Percentiles rank a stretch among this genome's conserved stretches.
Evolutionary conservation across 2,797 vertebrate genomes (phyloP).

Genomic region (Xiphorhynchus erythropygius): DNA sequence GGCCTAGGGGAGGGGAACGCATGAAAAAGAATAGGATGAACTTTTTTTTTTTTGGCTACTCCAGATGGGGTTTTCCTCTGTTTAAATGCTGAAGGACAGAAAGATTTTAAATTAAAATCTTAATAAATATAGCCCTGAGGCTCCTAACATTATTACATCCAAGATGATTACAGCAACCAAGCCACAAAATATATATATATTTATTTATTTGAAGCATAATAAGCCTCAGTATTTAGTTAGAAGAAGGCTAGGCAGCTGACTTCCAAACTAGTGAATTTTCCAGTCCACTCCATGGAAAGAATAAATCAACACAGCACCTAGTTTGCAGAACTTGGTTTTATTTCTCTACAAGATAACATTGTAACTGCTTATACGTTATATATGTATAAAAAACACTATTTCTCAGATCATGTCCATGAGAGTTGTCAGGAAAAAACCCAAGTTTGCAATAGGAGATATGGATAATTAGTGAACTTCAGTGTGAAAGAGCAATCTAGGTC

Average conservation of each 20-base stretch:
- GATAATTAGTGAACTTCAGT: neutral
- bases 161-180: constrained; percentile 78
- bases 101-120: constrained; percentile 79
- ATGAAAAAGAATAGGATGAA: constrained; percentile 51
- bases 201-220: constrained; percentile 67
- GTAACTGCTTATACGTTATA: neutral
- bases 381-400: neutral
- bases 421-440: neutral
- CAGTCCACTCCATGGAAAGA: neutral
- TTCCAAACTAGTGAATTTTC: constrained; percentile 62
- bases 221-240: constrained; percentile 64
- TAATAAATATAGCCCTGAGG: constrained; percentile 80
- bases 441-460: neutral
- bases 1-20: constrained; percentile 22
- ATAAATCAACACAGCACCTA: neutral
- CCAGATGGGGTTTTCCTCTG: constrained; percentile 72
- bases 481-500: neutral
- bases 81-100: constrained; percentile 73
- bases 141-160: constrained; percentile 79
- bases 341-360: neutral
- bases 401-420: neutral
- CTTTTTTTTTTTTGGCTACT: constrained; percentile 63
- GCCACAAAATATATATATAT: constrained; percentile 73
- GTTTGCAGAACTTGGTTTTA: neutral
- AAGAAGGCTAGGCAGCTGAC: constrained; percentile 61